Percentiles rank a stretch among this genome's conserved stretches.
Conservation (phyloP, 2,113 vertebrate genomes). For the Sapayoa aenigma region DNA sequence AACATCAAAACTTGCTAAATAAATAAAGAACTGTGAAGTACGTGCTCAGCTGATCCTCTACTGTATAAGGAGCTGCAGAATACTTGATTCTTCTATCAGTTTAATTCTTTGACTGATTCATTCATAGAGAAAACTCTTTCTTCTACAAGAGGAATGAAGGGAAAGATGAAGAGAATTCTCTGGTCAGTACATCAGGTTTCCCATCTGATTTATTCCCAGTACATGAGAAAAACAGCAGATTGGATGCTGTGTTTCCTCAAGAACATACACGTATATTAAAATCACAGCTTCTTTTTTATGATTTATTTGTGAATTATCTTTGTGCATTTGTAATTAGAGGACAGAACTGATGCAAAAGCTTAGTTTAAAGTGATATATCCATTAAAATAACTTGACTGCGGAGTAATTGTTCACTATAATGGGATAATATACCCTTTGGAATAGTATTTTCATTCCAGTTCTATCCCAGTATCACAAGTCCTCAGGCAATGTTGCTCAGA, state of each 20-base stretch:
- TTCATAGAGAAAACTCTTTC: not conserved
- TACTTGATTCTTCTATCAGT: not conserved
- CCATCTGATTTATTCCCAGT: conserved; percentile 47
- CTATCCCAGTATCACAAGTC: not conserved
- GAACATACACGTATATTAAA: conserved; percentile 62
- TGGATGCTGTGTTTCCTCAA: conserved; percentile 44
- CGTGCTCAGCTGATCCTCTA: not conserved
- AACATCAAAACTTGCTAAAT: not conserved
- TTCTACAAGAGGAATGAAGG: not conserved
- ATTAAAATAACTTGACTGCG: conserved; percentile 49
- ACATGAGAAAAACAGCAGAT: conserved; percentile 63
- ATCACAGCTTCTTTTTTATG: conserved; percentile 67
- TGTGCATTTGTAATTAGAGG: conserved; percentile 64
- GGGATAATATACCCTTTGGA: not conserved
- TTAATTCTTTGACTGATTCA: not conserved
- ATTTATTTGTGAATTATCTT: conserved; percentile 58
- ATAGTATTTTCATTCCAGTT: not conserved
- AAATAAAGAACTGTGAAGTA: not conserved
- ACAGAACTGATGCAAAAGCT: conserved; percentile 56
- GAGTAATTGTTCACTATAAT: conserved; percentile 36
- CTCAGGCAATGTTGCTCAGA: not conserved
- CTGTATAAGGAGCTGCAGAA: not conserved
- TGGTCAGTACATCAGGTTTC: conserved; percentile 33
- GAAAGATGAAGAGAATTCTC: not conserved
- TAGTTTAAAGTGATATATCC: conserved; percentile 47